Evolutionary conservation across 2,113 vertebrate species (phyloP), one percentile per base, ranked within the genome.

Genomic region (Crotophaga sulcirostris): DNA sequence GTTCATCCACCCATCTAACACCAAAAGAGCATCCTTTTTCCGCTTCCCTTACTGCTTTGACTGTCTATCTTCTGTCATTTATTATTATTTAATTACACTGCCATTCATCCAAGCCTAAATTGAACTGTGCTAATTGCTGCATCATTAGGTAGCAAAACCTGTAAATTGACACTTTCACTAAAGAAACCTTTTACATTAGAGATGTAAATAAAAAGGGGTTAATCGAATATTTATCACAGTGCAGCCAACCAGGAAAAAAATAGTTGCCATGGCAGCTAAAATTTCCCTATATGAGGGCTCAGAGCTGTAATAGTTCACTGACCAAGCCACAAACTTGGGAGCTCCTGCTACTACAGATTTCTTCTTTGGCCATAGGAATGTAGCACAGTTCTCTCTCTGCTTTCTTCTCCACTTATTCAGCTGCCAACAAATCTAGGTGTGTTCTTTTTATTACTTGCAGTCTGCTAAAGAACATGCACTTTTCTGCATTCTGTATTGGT

Each of bases 251-350:
- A 90, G 78, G 59, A 94, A 80, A 45, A 84, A 89, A 72, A 64
- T 6, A 19, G 90, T 96, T 96, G 40, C 79, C 70, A 90, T 88
- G 75, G 82, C 51, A 95, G 75, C 90, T 60, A 54, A 84, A 64
- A 90, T 73, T 76, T 90, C 40, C n/a, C 67, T 66, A 19, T 40
- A 31, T 0, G 2, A 59, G 55, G 33, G 26, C 15, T 78, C 49
- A 33, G 52, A 83, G 31, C 44, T 85, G 66, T 45, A 49, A 73
- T 13, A 64, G 67, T 47, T 90, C 74, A 79, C 58, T 54, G 45
- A 63, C 58, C 67, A 80, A 91, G 31, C 55, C 52, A 68, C 82
- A 72, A 36, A 85, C n/a, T 75, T 79, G 69, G 66, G 49, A 91
- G 31, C 3, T 16, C 25, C n/a, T 66, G n/a, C 45, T 82, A 34